Base-by-base conservation (phyloP, 1,140 invertebrate species). In the Scaptomyza hsui region DNA sequence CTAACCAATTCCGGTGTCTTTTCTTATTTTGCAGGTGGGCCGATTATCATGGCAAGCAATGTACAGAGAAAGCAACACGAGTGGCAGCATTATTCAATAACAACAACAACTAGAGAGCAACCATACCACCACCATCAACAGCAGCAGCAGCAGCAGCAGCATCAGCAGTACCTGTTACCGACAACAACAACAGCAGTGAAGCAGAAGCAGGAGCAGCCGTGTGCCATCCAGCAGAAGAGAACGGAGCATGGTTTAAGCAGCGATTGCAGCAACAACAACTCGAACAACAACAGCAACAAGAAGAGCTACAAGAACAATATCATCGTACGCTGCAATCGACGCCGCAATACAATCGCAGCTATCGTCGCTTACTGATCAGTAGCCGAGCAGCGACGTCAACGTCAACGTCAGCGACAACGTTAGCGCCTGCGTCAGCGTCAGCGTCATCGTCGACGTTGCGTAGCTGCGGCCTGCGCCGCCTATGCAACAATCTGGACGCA, bases 21-120 rank as follows among this genome's bases (percentile, higher is more conserved):
- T 21, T 35, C 44, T n/a, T 16, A 0, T 78, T 74, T 0, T 47
- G n/a, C n/a, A 89, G 86, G 86, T 89, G 86, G 89, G 86, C 86
- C 86, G 75, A 88, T 88, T 89, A 89, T 89, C 88, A 89, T 89
- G 86, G 86, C 86, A 89, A 83, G 86, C 88, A 80, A 89, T 89
- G 86, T 88, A 77, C 72, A 90, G 72, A 73, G 82, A 70, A 74
- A 88, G 70, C 71, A 70, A 65, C 70, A 71, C 60, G 56, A 63
- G 61, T 74, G 77, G 67, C 69, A 75, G 68, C 65, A 64, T 63
- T 69, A 57, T 64, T n/a, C n/a, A n/a, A 37, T 10, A 35, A 35
- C n/a, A 21, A 69, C 70, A 52, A 73, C 57, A 74, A 78, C 63
- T 79, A 57, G 63, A 79, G 52, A 55, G 44, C 63, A 61, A 29